A percentile compares a stretch with the other conserved stretches of the same genome.
phyloP scores from a whole-genome alignment of 1,140 invertebrate species.

The Euschistus heros region DNA sequence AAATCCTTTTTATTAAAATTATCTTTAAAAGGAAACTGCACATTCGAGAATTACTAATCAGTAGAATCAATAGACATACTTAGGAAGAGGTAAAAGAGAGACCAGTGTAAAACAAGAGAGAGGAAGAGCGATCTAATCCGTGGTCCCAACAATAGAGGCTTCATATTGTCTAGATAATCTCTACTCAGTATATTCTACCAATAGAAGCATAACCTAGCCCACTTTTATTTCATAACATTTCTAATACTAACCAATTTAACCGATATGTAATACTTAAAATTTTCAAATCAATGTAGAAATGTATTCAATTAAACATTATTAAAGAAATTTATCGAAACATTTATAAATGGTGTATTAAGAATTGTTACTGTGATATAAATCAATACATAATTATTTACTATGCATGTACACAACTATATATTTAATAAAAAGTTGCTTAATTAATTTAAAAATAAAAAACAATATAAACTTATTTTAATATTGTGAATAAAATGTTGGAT shows the following conservation, averaged over 20 bases:
- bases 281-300: conserved; percentile 3
- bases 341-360: neutral
- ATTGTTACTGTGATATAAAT: conserved; percentile 14
- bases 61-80: no score
- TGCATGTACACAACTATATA: conserved; percentile 1
- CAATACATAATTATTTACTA: conserved; percentile 1
- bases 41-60: no score
- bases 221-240: neutral
- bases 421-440: conserved; percentile 1
- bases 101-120: no score
- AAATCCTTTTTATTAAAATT: no score
- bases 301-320: conserved; percentile 7
- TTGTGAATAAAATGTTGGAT: neutral
- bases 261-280: neutral
- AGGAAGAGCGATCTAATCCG: no score
- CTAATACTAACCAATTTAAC: neutral
- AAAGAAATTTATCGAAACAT: neutral
- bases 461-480: neutral
- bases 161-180: neutral
- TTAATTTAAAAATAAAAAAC: neutral
- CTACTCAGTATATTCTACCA: neutral
- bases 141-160: no score
- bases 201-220: neutral
- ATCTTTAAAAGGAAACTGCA: no score
- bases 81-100: no score